phyloP scores from a whole-genome alignment of 2,888 invertebrate species.

The Pandemis corylana region DNA sequence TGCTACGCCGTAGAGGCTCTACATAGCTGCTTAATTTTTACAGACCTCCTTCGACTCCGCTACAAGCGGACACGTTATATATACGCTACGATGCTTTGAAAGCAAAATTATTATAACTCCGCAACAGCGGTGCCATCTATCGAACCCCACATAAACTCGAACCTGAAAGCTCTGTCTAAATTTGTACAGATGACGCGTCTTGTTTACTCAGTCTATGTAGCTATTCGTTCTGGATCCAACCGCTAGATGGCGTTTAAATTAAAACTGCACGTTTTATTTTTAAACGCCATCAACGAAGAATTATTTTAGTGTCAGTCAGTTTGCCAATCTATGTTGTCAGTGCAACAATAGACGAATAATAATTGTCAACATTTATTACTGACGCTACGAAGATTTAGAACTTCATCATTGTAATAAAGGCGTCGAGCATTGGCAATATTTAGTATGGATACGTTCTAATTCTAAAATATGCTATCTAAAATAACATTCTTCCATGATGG shows the following conservation, averaged over 20 bases:
- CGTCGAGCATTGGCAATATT: not conserved
- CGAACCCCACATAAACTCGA: not conserved
- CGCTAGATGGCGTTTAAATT: constrained; percentile 50
- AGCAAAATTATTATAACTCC: not conserved
- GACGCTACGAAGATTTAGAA: not conserved
- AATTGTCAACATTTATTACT: constrained; percentile 5
- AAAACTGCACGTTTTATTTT: constrained; percentile 36
- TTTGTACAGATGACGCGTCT: not conserved
- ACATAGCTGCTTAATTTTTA: not conserved
- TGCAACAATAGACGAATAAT: constrained; percentile 20
- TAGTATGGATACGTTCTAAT: too few relatives aligned
- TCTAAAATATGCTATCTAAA: too few relatives aligned
- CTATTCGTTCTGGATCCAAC: constrained; percentile 19
- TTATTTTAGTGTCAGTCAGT: constrained; percentile 47
- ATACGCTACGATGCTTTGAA: not conserved
- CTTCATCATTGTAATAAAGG: not conserved
- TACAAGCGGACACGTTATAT: not conserved
- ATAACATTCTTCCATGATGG: too few relatives aligned
- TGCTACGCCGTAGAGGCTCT: not conserved
- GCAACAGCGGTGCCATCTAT: constrained; percentile 20
- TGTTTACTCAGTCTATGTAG: not conserved
- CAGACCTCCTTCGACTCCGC: not conserved
- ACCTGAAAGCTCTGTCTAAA: constrained; percentile 9
- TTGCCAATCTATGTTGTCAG: constrained; percentile 52
- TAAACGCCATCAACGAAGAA: constrained; percentile 47